Conservation (phyloP, 64 coral and sea anemone species). For the Platygyra sinensis region DNA sequence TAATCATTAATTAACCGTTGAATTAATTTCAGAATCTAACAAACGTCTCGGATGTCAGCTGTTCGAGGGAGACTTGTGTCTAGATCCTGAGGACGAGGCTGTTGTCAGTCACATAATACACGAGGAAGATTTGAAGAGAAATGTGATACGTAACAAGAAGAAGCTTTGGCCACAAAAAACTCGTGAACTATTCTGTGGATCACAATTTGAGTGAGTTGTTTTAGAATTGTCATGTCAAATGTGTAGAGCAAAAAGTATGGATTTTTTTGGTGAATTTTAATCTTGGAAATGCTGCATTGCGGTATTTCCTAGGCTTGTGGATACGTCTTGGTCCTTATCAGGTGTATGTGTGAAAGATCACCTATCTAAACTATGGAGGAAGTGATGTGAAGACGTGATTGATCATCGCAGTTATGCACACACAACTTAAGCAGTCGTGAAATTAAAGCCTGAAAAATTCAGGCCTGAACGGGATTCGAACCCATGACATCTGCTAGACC, state of each 20-base stretch:
- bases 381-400: no score
- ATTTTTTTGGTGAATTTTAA: background rate
- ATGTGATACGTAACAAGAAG: conserved; percentile 37
- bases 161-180: conserved; percentile 64
- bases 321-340: no score
- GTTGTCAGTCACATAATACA: conserved; percentile 56
- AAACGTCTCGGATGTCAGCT: conserved; percentile 28
- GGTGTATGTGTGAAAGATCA: no score
- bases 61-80: conserved; percentile 79
- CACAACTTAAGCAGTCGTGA: no score
- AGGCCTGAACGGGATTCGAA: no score
- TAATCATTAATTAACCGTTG: no score
- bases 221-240: background rate
- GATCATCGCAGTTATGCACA: no score
- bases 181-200: conserved; percentile 60
- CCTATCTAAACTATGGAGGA: no score
- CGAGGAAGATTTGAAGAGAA: conserved; percentile 70
- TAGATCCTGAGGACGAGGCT: conserved; percentile 40
- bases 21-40: background rate
- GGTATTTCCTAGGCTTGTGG: no score
- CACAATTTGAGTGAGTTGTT: conserved; percentile 39
- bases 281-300: no score
- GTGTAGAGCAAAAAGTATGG: background rate
- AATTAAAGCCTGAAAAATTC: no score
- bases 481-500: no score